phyloP scores from a whole-genome alignment of 2,113 vertebrate species.

The Sarotherodon lohbergeri region DNA sequence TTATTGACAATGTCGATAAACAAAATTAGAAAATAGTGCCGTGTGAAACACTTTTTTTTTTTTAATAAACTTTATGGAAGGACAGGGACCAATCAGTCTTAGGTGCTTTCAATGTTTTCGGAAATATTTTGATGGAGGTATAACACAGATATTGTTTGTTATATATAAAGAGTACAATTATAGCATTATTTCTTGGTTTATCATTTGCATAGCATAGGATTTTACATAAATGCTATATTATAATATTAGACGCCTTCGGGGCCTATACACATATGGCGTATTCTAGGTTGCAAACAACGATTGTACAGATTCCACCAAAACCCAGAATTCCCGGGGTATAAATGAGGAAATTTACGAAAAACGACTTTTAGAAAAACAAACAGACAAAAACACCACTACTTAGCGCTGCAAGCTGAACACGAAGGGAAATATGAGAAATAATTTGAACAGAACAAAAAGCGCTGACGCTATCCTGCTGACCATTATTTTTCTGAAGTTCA shows the following conservation, averaged over 20 bases:
- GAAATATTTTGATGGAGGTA: neutral
- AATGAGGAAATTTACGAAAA: neutral
- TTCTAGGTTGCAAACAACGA: neutral
- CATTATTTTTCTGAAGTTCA: neutral
- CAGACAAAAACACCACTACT: neutral
- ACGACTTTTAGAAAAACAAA: neutral
- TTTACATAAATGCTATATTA: neutral
- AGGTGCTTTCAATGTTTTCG: neutral
- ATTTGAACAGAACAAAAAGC: neutral
- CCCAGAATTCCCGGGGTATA: neutral
- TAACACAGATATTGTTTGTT: neutral
- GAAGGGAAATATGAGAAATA: neutral
- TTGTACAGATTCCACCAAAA: neutral
- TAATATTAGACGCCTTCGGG: neutral
- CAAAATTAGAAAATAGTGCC: neutral
- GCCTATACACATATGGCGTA: neutral
- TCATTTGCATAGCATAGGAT: neutral
- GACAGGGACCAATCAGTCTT: neutral
- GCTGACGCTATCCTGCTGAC: neutral
- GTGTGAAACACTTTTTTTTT: neutral
- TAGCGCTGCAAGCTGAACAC: neutral
- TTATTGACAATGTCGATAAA: neutral
- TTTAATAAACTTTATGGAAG: neutral
- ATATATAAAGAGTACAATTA: neutral
- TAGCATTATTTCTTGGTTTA: neutral